These are phyloP conservation scores for Ecliptopera silaceata DNA, from an alignment of 2,888 invertebrate species.

Conservation along the genomic window DNA sequence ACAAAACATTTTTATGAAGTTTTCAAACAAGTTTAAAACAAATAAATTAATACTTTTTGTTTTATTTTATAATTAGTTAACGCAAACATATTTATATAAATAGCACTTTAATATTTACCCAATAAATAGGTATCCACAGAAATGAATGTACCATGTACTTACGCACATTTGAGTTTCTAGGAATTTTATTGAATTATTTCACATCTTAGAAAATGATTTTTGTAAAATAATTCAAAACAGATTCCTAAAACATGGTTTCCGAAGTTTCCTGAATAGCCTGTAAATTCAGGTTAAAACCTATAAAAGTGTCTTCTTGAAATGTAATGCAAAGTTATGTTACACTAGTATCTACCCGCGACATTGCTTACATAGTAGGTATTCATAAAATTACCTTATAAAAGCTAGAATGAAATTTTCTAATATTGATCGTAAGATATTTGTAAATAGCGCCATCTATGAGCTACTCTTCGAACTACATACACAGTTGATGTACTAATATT, in stretches of 20 bases:
- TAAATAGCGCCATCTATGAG: neutral
- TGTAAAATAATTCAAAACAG: neutral
- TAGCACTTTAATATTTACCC: too few relatives aligned
- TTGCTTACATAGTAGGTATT: neutral
- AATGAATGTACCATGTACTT: too few relatives aligned
- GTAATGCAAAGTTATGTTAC: slow-evolving; percentile 1
- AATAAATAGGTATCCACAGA: too few relatives aligned
- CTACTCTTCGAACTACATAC: neutral
- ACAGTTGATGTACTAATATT: neutral
- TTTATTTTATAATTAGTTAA: too few relatives aligned
- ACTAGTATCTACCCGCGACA: neutral
- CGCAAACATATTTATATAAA: too few relatives aligned
- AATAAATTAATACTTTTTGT: neutral
- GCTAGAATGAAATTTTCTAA: too few relatives aligned
- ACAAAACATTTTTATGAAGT: too few relatives aligned
- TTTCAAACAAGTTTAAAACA: too few relatives aligned
- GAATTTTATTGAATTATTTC: too few relatives aligned
- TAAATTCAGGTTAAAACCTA: slow-evolving; percentile 8
- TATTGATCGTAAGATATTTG: too few relatives aligned
- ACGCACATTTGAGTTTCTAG: too few relatives aligned
- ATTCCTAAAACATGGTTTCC: neutral
- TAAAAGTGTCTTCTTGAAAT: slow-evolving; percentile 9
- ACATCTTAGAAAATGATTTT: neutral
- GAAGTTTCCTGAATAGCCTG: slow-evolving; percentile 1
- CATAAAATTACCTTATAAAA: too few relatives aligned